These are phyloP conservation scores for Gymnorhina tibicen DNA, from an alignment of 2,113 vertebrate species.

Conservation along the genomic window DNA sequence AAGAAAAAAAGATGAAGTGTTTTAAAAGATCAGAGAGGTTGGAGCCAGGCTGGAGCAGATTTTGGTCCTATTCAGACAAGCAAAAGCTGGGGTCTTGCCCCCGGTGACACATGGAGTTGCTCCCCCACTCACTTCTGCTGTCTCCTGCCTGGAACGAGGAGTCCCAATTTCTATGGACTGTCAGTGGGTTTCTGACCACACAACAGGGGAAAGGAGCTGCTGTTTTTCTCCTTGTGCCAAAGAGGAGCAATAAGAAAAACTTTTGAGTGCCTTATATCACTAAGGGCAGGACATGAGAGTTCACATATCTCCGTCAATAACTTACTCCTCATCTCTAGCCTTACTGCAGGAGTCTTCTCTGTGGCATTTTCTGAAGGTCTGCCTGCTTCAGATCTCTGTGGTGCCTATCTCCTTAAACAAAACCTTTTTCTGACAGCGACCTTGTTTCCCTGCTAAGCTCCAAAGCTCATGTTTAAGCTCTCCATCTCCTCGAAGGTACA, in stretches of 20 bases:
- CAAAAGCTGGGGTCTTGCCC: not conserved
- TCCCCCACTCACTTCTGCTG: not conserved
- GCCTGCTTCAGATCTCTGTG: not conserved
- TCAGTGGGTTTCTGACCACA: not conserved
- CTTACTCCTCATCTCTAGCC: not conserved
- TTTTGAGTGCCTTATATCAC: not conserved
- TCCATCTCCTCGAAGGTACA: not conserved
- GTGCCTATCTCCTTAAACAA: not conserved
- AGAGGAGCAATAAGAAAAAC: not conserved
- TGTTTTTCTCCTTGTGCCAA: not conserved
- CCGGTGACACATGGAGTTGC: fast-evolving
- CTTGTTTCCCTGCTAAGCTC: not conserved
- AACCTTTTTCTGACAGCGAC: not conserved
- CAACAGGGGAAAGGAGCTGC: not conserved
- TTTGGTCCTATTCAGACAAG: not conserved
- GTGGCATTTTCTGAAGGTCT: not conserved
- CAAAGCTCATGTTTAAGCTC: not conserved
- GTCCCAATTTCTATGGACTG: fast-evolving
- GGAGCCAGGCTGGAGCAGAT: not conserved
- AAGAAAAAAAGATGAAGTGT: not conserved
- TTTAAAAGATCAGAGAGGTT: not conserved
- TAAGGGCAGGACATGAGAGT: not conserved
- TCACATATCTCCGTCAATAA: not conserved
- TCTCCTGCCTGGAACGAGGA: not conserved
- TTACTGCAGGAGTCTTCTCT: not conserved